Evolutionary conservation across 2,797 vertebrate species (phyloP), one percentile per base, ranked within the genome.

Genomic region (Crypturellus tataupa): DNA sequence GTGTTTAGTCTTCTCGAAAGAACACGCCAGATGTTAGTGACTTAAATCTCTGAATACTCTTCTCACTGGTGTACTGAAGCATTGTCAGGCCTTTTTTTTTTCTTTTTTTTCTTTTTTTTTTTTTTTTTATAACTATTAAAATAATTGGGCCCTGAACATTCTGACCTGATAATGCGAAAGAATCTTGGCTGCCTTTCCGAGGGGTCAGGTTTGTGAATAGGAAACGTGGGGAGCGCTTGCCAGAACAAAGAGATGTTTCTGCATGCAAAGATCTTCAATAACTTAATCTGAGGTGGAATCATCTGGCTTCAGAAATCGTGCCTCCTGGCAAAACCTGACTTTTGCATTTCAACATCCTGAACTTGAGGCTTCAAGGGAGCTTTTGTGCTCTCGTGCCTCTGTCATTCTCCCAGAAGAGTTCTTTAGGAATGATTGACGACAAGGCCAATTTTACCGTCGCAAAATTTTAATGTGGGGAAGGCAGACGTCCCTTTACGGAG

Each of bases 101-200:
- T 23, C 67, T 82, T 68, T 58, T 35, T 81, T 23, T 49, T 77
- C 49, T 71, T 63, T 58, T 67, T 64, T 49, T 42, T 81, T 23
- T 49, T 29, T 55, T 55, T 55, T 31, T 80, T 76, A 65, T 51
- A 80, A 83, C 87, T 96, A 93, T 96, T 97, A 96, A 96, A 96
- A 96, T 97, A 97, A 97, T 95, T 97, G 93, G 93, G 91, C 79
- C 25, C 80, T 63, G 93, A 92, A 90, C 96, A 95, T 89, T 92
- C 62, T 96, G 93, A 95, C 87, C 87, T 75, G 80, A 85, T 96
- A 97, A 95, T 4, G 60, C 6, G 17, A 76, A 86, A 89, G 94
- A 71, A 79, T 93, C 97, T 96, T 85, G 88, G 92, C 89, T 90
- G 84, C 47, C 76, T 94, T 97, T 96, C 89, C 80, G 75, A 37